A percentile compares a stretch with the other conserved stretches of the same genome.
Evolutionary conservation across 2,888 invertebrate species (phyloP).

Genomic region (Ephialtes manifestator): DNA sequence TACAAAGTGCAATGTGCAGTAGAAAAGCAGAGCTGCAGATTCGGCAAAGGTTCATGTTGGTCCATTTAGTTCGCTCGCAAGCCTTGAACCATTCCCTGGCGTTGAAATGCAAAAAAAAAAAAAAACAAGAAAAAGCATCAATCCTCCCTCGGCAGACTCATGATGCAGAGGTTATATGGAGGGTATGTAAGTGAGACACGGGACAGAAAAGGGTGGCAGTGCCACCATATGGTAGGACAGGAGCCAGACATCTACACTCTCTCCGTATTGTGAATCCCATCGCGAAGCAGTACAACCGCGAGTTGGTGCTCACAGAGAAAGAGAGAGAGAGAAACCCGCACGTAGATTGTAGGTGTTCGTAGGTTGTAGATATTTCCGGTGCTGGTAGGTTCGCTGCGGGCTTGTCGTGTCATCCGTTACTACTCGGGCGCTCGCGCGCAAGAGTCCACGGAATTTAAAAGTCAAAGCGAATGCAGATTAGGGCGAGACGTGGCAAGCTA

Average conservation of each 20-base stretch:
- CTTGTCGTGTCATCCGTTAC: slow-evolving; percentile 42
- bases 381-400: slow-evolving; percentile 11
- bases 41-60: slow-evolving; percentile 8
- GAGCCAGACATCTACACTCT: neutral
- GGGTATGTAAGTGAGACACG: neutral
- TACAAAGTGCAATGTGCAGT: slow-evolving; percentile 9
- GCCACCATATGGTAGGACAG: neutral
- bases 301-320: slow-evolving; percentile 8
- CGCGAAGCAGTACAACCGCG: slow-evolving; percentile 1
- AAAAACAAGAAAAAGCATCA: neutral
- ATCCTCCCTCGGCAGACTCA: slow-evolving; percentile 1
- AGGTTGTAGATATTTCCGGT: slow-evolving; percentile 21
- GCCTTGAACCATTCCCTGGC: neutral
- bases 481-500: slow-evolving; percentile 62
- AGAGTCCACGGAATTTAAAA: slow-evolving; percentile 79
- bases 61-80: slow-evolving; percentile 5
- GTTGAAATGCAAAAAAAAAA: neutral
- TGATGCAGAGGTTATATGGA: neutral
- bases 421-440: slow-evolving; percentile 27
- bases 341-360: slow-evolving; percentile 34
- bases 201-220: neutral
- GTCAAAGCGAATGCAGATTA: slow-evolving; percentile 83
- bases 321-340: no score
- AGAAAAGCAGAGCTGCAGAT: neutral
- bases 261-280: neutral